Base-by-base conservation (phyloP, 2,113 vertebrate genomes). In the Ammodytes marinus region DNA sequence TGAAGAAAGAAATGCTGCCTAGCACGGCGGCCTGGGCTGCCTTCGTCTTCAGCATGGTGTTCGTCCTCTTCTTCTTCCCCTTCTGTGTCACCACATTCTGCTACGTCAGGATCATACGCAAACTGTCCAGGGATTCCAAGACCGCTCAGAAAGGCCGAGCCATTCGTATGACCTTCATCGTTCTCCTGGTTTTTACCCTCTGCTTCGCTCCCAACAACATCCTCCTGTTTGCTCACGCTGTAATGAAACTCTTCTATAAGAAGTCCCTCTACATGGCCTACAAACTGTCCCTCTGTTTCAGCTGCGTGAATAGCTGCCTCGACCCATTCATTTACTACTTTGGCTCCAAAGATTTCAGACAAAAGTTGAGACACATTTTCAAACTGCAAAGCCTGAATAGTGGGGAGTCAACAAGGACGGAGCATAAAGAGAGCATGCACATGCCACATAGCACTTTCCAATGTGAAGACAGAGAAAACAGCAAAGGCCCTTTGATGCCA, bases 241-340 rank as follows among this genome's bases (percentile, higher is more conserved):
- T 99, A 45, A 17, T 84, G 15, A 96, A 94, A 27, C 93, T 99
- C 0, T 97, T 93, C 86, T 94, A 91, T 0, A 0, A 0, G 0
- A 68, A 71, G 11, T 96, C 96, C 68, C 74, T 95, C 53, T 99
- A 99, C 75, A 93, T 91, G 82, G 93, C 94, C 52, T 99, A 99
- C 91, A 99, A 99, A 79, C 86, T 99, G 19, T 93, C 95, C 0
- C 95, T 99, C 2, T 96, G 96, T 47, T 93, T 98, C 39, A 98
- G 97, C 82, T 98, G 97, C 86, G 55, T 99, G 43, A 98, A 98
- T 73, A 98, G 97, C 86, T 99, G 97, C 83, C 82, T 99, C 5
- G 98, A 99, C 70, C 98, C 98, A 1, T 98, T 99, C 80, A 97
- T 99, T 78, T 99, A 99, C 72, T 99, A 99, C 84, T 97, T 99